A percentile compares a stretch with the other conserved stretches of the same genome.
Conservation (phyloP, 2,888 invertebrate species). For the Nasonovia ribisnigri region DNA sequence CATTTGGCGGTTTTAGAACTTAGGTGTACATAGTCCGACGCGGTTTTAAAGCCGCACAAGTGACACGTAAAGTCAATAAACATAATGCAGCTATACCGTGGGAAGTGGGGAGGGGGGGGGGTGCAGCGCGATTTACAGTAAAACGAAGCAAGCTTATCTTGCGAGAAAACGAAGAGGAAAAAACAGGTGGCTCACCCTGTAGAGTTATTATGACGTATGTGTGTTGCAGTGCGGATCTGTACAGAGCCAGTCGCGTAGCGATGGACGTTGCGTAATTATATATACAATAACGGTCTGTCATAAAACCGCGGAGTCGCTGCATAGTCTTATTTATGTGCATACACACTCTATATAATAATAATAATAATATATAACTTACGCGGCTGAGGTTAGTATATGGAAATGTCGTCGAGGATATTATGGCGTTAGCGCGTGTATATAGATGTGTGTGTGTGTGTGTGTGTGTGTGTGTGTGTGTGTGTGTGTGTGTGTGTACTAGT, state of each 20-base stretch:
- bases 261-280: slow-evolving; percentile 2
- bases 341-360: not conserved
- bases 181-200: no score
- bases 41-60: no score
- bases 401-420: not conserved
- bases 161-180: no score
- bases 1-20: no score
- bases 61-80: no score
- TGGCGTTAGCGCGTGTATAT: not conserved
- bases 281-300: not conserved
- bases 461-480: not conserved
- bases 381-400: not conserved
- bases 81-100: no score
- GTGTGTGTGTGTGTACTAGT: not conserved
- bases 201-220: no score
- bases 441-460: not conserved
- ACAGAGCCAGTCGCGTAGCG: not conserved
- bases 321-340: not conserved
- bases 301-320: not conserved
- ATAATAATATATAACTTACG: not conserved
- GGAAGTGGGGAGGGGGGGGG: no score
- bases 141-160: no score
- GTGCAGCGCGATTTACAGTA: no score
- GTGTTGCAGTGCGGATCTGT: not conserved
- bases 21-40: no score